phyloP scores from a whole-genome alignment of 2,113 vertebrate genomes.

The Centropristis striata region DNA sequence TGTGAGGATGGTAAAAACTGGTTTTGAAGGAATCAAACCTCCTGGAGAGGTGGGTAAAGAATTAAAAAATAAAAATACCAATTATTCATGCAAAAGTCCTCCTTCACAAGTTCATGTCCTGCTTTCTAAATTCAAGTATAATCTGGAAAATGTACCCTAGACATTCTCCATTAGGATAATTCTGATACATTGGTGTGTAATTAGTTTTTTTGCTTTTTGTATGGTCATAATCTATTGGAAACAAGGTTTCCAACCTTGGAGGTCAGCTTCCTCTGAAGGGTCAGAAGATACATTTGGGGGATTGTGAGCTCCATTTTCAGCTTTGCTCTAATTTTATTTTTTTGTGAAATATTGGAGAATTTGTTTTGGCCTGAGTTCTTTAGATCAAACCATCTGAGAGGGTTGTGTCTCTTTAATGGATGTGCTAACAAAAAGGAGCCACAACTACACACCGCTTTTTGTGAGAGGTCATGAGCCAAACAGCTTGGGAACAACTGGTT shows the following conservation, averaged over 20 bases:
- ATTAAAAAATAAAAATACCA: background rate
- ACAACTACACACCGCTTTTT: background rate
- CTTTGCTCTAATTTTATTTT: background rate
- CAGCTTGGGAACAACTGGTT: background rate
- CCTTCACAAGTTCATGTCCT: background rate
- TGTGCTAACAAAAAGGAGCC: background rate
- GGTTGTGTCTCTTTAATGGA: background rate
- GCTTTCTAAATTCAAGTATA: background rate
- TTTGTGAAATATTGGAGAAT: background rate
- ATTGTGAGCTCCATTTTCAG: background rate
- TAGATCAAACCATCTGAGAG: background rate
- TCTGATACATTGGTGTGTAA: background rate
- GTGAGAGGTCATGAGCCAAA: background rate
- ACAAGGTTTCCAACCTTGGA: background rate
- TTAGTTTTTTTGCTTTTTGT: background rate
- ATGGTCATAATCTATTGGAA: no score
- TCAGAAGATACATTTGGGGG: background rate
- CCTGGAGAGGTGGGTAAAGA: background rate
- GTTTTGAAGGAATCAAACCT: background rate
- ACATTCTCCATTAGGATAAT: background rate
- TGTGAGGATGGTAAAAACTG: background rate
- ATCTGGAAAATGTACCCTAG: background rate
- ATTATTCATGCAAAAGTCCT: background rate
- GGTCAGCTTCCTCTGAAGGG: background rate
- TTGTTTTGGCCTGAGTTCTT: background rate